phyloP scores from a whole-genome alignment of 2,113 vertebrate species.

The Athene noctua region DNA sequence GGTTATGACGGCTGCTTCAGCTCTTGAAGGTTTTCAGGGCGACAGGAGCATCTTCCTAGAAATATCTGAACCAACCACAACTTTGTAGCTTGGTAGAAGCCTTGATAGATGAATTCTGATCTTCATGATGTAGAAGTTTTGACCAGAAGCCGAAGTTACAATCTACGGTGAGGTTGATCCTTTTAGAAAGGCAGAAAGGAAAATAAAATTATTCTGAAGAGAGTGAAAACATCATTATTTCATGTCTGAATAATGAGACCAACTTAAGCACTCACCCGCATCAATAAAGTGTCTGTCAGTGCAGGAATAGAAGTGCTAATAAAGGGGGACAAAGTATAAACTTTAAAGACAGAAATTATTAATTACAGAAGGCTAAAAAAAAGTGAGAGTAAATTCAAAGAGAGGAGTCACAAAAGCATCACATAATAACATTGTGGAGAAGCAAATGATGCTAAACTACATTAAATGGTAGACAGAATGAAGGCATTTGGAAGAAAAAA shows the following conservation, averaged over 20 bases:
- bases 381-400: background rate
- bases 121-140: rapidly evolving
- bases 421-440: rapidly evolving
- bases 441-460: background rate
- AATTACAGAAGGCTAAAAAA: background rate
- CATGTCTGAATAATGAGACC: background rate
- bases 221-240: background rate
- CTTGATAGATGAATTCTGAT: background rate
- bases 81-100: background rate
- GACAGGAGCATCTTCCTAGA: background rate
- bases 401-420: background rate
- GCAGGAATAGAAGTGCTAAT: background rate
- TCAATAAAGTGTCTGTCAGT: background rate
- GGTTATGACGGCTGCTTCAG: background rate
- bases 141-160: background rate
- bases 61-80: background rate
- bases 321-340: background rate
- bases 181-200: background rate
- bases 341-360: background rate
- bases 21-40: too few relatives aligned
- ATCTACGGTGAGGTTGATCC: background rate
- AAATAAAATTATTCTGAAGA: background rate
- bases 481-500: background rate
- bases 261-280: background rate
- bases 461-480: background rate